Conservation (phyloP, 2,888 invertebrate genomes). For the Dicycla oo region DNA sequence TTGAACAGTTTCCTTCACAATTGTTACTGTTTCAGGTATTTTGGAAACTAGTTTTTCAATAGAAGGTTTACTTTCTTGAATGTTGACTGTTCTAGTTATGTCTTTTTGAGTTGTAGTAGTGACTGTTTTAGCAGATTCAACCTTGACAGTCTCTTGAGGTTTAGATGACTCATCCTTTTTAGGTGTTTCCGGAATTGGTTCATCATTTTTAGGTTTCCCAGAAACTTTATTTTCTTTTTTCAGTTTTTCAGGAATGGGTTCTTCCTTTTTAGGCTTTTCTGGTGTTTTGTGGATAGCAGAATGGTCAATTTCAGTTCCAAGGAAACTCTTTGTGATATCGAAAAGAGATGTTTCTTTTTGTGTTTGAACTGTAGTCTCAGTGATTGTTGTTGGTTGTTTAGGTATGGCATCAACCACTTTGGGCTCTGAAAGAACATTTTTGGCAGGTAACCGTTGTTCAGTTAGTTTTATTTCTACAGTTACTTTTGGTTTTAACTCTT, state of each 20-base stretch:
- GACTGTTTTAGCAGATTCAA: background rate
- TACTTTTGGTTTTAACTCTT: constrained; percentile 34
- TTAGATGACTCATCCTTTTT: constrained; percentile 5
- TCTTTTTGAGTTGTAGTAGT: constrained; percentile 13
- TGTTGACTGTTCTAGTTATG: background rate
- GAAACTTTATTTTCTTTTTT: constrained; percentile 22
- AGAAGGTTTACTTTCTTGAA: constrained; percentile 16
- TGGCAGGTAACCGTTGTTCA: constrained; percentile 26
- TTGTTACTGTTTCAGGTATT: constrained; percentile 37
- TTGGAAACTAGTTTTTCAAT: constrained; percentile 15
- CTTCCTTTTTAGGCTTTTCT: constrained; percentile 6
- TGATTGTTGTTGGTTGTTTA: constrained; percentile 11
- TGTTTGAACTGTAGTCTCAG: constrained; percentile 11
- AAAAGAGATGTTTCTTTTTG: constrained; percentile 18
- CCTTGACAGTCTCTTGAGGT: background rate
- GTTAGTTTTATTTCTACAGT: constrained; percentile 39
- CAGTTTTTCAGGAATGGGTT: constrained; percentile 8
- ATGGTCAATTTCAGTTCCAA: constrained; percentile 50
- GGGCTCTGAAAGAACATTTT: constrained; percentile 1
- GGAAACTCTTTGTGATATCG: constrained; percentile 44
- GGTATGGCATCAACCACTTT: constrained; percentile 14
- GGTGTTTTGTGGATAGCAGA: constrained; percentile 39
- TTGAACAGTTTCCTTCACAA: constrained; percentile 44
- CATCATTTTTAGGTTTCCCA: constrained; percentile 10
- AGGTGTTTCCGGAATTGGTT: constrained; percentile 3